These are phyloP conservation scores for Aelia acuminata DNA, from an alignment of 2,888 invertebrate species.

Conservation along the genomic window DNA sequence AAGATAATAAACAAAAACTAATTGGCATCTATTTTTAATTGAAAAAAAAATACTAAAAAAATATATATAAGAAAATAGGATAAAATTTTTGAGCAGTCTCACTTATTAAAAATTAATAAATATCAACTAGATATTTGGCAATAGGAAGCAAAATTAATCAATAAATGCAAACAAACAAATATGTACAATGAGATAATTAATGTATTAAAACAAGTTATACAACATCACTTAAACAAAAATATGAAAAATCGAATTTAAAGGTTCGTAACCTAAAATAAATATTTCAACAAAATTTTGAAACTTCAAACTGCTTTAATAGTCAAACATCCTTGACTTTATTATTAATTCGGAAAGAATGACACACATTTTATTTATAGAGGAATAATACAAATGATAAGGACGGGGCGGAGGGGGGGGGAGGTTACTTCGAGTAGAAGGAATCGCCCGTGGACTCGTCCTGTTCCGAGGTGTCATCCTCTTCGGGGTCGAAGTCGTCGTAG, in stretches of 20 bases:
- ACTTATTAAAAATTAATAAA: conserved; percentile 7
- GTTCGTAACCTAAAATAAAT: conserved; percentile 20
- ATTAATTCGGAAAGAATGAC: not conserved
- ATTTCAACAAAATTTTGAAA: conserved; percentile 13
- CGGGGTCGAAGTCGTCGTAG: conserved; percentile 62
- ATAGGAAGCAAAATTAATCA: not conserved
- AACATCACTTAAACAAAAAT: not conserved
- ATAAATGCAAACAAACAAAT: conserved; percentile 29
- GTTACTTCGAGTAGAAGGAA: conserved; percentile 57
- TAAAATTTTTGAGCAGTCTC: conserved; percentile 42
- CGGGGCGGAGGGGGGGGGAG: not conserved
- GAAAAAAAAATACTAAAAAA: not conserved
- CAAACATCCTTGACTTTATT: not conserved
- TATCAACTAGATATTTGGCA: not conserved
- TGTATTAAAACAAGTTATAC: conserved; percentile 6
- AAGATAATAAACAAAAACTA: not conserved
- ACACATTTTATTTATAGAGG: not conserved
- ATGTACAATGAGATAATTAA: not conserved
- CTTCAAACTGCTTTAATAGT: conserved; percentile 31
- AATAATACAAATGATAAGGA: not conserved
- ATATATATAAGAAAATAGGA: conserved; percentile 14
- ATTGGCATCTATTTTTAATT: not conserved
- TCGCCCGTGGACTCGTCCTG: conserved; percentile 60
- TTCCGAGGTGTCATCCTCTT: conserved; percentile 62
- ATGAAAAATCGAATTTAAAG: not conserved